A percentile compares a stretch with the other conserved stretches of the same genome.
Evolutionary conservation across 2,888 invertebrate species (phyloP).

Genomic region (Xanthorhoe spadicearia): DNA sequence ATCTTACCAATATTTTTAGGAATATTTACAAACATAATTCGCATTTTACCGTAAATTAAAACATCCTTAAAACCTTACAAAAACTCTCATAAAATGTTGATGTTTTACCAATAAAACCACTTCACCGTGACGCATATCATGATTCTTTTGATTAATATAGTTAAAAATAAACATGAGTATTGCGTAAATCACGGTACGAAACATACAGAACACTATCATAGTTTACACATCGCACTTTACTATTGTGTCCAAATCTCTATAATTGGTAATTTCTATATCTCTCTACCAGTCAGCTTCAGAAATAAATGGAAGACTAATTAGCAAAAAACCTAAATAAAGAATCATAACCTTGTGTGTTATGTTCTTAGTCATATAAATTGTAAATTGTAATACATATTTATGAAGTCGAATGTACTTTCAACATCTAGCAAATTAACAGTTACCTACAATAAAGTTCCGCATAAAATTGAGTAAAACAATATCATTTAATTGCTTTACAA

Average conservation of each 20-base stretch:
- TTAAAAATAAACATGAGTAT: background rate
- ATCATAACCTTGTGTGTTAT: background rate
- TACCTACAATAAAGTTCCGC: background rate
- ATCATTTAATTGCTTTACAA: slow-evolving; percentile 1
- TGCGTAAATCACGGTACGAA: background rate
- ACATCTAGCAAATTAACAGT: background rate
- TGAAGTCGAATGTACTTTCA: background rate
- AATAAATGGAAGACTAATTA: background rate
- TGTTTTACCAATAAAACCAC: no score
- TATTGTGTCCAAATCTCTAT: slow-evolving; percentile 11
- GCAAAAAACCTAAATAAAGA: background rate
- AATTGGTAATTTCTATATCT: no score
- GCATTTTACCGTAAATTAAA: no score
- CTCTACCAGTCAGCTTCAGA: background rate
- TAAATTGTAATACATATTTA: background rate
- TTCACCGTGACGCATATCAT: background rate
- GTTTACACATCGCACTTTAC: slow-evolving; percentile 1
- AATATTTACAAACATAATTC: no score
- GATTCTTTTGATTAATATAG: no score
- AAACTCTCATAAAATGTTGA: no score
- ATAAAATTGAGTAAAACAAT: background rate
- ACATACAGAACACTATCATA: slow-evolving; percentile 11
- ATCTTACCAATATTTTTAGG: no score
- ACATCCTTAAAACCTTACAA: no score
- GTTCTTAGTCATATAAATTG: background rate